These are phyloP conservation scores for Pachydiplax longipennis DNA, from an alignment of 2,888 invertebrate species.

Conservation along the genomic window DNA sequence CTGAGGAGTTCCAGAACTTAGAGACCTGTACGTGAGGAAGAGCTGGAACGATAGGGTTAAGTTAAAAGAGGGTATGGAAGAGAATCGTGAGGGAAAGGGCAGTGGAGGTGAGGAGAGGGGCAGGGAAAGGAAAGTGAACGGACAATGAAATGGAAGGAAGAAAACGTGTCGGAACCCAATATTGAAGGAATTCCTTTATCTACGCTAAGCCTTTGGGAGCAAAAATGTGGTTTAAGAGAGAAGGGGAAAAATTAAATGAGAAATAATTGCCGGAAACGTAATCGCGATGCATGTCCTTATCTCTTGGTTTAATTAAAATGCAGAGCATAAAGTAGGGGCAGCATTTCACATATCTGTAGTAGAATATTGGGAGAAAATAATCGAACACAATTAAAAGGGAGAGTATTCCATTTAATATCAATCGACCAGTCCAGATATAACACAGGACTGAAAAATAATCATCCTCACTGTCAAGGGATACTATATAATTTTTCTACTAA, in stretches of 20 bases:
- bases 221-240: background rate
- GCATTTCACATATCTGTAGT: background rate
- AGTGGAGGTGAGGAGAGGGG: background rate
- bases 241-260: background rate
- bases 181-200: slow-evolving; percentile 1
- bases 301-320: background rate
- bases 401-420: too few species aligned
- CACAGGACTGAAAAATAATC: too few species aligned
- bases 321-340: background rate
- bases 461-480: too few species aligned
- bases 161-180: background rate
- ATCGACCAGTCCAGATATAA: too few species aligned
- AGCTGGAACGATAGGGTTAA: background rate
- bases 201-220: background rate
- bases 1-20: background rate
- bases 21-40: background rate
- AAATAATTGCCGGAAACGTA: background rate
- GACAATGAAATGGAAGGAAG: background rate
- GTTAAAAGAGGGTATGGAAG: background rate
- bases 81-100: background rate
- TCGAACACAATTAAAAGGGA: too few species aligned
- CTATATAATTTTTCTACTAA: too few species aligned
- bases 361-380: background rate
- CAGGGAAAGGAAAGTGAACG: background rate
- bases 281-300: background rate